Evolutionary conservation across 1,140 invertebrate species (phyloP), one percentile per base, ranked within the genome.

Genomic region (Nephila pilipes): DNA sequence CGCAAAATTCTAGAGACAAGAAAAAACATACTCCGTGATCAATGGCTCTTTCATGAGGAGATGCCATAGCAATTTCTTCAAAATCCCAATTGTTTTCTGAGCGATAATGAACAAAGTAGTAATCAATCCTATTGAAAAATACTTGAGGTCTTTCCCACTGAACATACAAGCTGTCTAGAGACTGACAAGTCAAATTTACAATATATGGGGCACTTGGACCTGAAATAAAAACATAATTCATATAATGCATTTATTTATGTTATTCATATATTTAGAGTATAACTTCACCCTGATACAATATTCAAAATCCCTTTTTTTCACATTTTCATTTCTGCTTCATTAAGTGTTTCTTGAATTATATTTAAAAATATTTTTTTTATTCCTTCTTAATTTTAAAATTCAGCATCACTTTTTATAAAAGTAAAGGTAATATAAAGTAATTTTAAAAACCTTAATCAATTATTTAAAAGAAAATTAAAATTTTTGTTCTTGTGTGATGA

Each of bases 151-250:
- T 96, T 85, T 97, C 96, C 98, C 98, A 98, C 94, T 98, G 97
- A 36, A 98, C 95, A 95, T 97, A 97, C 18, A 98, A 96, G 22
- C 97, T 97, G 94, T 98, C 97, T 38, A 93, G 36, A 93, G 97
- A 96, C 94, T 98, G 97, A 95, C 98, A 99, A 18, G 97, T 98
- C 25, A 98, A 95, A 95, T 98, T 98, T 25, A 97, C 95, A 94
- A 98, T 97, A 93, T 96, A 95, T 1, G 98, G 98, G 5, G 97
- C 96, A 94, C 97, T 97, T 12, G 98, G 98, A 5, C 94, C 94
- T 94, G 63, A 55, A 89, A 92, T 14, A 63, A 94, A 3, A 92
- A 92, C 65, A 79, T 54, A 18, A 55, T 46, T 79, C 1, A 55
- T 10, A 65, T 63, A 88, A 57, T 63, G 32, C 16, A 0, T 16